Evolutionary conservation across 2,113 vertebrate genomes (phyloP).

Genomic region (Helogale parvula): DNA sequence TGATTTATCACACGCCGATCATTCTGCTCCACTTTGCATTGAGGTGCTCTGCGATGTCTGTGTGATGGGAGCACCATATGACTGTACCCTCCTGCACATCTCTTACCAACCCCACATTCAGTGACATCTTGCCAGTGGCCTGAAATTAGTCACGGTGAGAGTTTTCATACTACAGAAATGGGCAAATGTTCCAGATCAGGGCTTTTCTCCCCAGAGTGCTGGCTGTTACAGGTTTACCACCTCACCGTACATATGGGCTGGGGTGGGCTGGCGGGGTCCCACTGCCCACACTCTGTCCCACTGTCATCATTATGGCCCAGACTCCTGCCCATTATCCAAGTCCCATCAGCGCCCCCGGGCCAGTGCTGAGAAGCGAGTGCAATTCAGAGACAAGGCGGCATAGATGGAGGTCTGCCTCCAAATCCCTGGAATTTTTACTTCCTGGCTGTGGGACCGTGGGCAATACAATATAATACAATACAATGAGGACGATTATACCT

Average conservation of each 20-base stretch:
- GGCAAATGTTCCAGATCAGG: not conserved
- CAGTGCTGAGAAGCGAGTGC: not conserved
- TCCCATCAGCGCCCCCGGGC: not conserved
- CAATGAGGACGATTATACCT: not conserved
- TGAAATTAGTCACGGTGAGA: not conserved
- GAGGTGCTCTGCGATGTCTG: not conserved
- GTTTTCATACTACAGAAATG: not conserved
- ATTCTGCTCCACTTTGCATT: too few relatives aligned
- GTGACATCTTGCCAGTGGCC: not conserved
- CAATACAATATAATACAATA: too few relatives aligned
- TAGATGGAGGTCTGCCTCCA: not conserved
- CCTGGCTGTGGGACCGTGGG: not conserved
- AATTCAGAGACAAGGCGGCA: too few relatives aligned
- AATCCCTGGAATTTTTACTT: not conserved
- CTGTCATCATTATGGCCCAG: not conserved
- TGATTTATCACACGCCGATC: too few relatives aligned
- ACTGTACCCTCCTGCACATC: accelerated
- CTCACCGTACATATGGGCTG: not conserved
- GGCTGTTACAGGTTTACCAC: not conserved
- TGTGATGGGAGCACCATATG: not conserved
- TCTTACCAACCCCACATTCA: not conserved
- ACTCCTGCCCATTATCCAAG: not conserved
- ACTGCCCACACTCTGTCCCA: not conserved
- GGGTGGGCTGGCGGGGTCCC: not conserved
- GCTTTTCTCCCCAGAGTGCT: not conserved